phyloP scores from a whole-genome alignment of 2,113 vertebrate genomes.

The Daubentonia madagascariensis region DNA sequence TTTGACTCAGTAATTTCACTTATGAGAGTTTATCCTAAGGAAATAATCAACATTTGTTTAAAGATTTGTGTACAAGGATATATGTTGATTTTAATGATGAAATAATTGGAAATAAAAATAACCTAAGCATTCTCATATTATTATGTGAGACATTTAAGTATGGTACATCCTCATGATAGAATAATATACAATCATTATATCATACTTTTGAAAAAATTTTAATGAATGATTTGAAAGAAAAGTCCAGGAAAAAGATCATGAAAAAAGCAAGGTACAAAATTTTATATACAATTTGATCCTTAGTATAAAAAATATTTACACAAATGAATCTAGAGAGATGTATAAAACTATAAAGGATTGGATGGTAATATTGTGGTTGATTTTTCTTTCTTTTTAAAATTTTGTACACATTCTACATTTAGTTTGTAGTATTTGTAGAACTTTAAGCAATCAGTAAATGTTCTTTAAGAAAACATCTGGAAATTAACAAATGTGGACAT shows the following conservation, averaged over 20 bases:
- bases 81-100: slow-evolving; percentile 22
- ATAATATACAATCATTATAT: not conserved
- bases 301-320: not conserved
- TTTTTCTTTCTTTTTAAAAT: not conserved
- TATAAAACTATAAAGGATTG: not conserved
- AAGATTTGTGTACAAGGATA: not conserved
- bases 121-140: not conserved
- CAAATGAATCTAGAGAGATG: not conserved
- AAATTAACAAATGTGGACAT: not conserved
- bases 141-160: not conserved
- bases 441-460: not conserved
- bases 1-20: not conserved
- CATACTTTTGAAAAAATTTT: slow-evolving; percentile 16
- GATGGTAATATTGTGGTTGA: not conserved
- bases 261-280: not conserved
- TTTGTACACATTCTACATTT: not conserved
- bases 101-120: not conserved
- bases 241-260: not conserved
- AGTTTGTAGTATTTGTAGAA: not conserved
- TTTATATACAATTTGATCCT: not conserved
- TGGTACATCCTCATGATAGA: not conserved
- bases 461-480: not conserved
- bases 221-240: not conserved
- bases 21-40: slow-evolving; percentile 1
- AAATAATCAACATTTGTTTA: slow-evolving; percentile 23